These are phyloP conservation scores for Lutra lutra DNA, from an alignment of 2,797 vertebrate genomes.

Conservation along the genomic window DNA sequence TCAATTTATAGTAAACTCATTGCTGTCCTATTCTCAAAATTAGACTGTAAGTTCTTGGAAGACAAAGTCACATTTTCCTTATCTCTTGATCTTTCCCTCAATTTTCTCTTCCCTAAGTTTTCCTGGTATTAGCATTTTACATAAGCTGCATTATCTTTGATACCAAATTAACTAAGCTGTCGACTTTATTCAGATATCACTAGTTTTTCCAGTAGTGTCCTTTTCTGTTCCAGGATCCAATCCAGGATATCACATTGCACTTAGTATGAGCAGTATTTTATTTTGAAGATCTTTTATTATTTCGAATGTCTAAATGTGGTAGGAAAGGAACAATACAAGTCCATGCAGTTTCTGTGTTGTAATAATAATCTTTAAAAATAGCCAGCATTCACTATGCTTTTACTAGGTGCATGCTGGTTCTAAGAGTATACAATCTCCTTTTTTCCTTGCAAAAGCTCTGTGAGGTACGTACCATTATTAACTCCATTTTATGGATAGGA, in stretches of 20 bases:
- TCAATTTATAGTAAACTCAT: neutral
- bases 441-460: neutral
- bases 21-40: neutral
- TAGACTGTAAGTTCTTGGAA: neutral
- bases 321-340: neutral
- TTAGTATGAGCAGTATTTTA: neutral
- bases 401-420: neutral
- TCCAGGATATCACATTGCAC: neutral
- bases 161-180: neutral
- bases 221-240: neutral
- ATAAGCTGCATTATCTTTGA: neutral
- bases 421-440: neutral
- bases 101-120: neutral
- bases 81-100: neutral
- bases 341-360: neutral
- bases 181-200: neutral
- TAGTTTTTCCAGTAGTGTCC: neutral
- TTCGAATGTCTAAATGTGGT: neutral
- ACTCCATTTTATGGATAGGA: neutral
- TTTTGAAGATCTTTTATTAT: neutral
- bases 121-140: neutral
- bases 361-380: neutral
- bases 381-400: neutral
- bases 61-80: neutral
- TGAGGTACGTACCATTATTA: neutral